A percentile compares a stretch with the other conserved stretches of the same genome.
These are phyloP conservation scores for Schlechtendalia chinensis DNA, from an alignment of 1,140 invertebrate species.

Conservation along the genomic window DNA sequence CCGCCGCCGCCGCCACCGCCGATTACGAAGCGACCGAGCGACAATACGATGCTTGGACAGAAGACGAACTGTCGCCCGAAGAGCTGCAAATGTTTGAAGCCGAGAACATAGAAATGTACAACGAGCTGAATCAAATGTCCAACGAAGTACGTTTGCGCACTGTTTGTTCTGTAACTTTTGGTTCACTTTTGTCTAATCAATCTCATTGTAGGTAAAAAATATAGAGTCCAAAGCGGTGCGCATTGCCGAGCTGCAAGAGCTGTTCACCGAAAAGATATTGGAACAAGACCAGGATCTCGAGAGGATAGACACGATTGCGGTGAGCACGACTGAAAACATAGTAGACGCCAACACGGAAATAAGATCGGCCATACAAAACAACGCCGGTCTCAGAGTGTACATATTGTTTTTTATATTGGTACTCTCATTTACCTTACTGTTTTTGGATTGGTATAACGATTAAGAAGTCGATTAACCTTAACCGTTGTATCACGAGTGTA, in stretches of 20 bases:
- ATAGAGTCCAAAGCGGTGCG: slow-evolving; percentile 92
- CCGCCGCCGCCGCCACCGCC: not conserved
- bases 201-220: slow-evolving; percentile 78
- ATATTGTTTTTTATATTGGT: slow-evolving; percentile 93
- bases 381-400: slow-evolving; percentile 89
- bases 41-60: slow-evolving; percentile 55
- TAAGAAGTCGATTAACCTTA: not conserved
- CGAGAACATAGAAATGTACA: slow-evolving; percentile 78
- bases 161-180: not conserved
- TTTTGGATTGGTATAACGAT: slow-evolving; percentile 96
- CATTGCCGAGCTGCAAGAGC: slow-evolving; percentile 93
- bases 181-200: slow-evolving; percentile 53
- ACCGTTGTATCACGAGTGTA: too few species aligned
- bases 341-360: slow-evolving; percentile 96
- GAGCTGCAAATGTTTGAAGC: slow-evolving; percentile 87
- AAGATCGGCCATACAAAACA: slow-evolving; percentile 90
- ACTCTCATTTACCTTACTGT: slow-evolving; percentile 91
- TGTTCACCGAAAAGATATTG: slow-evolving; percentile 96
- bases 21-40: slow-evolving; percentile 45
- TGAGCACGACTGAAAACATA: slow-evolving; percentile 91
- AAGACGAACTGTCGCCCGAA: slow-evolving; percentile 73
- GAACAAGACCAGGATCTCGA: slow-evolving; percentile 93
- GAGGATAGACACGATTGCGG: slow-evolving; percentile 78
- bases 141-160: slow-evolving; percentile 58
- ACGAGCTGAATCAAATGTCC: slow-evolving; percentile 77